phyloP scores from a whole-genome alignment of 2,113 vertebrate species.

The Sphyrna mokarran region DNA sequence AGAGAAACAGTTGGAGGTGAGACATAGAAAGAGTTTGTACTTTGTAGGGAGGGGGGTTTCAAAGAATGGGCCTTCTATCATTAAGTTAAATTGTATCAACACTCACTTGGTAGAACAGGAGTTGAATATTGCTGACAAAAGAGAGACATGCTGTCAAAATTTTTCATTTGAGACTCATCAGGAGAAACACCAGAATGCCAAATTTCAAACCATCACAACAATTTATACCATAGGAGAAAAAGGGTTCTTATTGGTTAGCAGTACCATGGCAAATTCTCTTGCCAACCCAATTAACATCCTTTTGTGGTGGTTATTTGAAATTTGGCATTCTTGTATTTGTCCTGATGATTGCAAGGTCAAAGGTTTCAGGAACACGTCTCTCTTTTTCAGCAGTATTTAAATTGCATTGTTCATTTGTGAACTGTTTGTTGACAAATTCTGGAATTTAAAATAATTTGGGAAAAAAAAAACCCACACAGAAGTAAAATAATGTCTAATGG shows the following conservation, averaged over 20 bases:
- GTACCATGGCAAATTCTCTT: neutral
- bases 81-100: neutral
- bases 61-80: neutral
- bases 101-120: neutral
- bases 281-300: neutral
- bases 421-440: neutral
- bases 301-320: neutral
- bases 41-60: neutral
- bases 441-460: neutral
- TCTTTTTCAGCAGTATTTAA: neutral
- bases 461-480: neutral
- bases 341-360: neutral
- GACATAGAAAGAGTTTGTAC: neutral
- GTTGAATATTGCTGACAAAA: neutral
- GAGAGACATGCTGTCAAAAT: neutral
- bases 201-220: neutral
- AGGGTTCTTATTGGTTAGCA: neutral
- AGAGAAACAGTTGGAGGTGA: slow-evolving; percentile 57
- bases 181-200: neutral
- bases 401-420: neutral
- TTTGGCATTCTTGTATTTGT: neutral
- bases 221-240: neutral
- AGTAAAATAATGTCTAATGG: neutral
- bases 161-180: neutral
- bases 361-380: neutral